Conservation (phyloP, 2,113 vertebrate genomes). For the Acrocephalus kingi region DNA sequence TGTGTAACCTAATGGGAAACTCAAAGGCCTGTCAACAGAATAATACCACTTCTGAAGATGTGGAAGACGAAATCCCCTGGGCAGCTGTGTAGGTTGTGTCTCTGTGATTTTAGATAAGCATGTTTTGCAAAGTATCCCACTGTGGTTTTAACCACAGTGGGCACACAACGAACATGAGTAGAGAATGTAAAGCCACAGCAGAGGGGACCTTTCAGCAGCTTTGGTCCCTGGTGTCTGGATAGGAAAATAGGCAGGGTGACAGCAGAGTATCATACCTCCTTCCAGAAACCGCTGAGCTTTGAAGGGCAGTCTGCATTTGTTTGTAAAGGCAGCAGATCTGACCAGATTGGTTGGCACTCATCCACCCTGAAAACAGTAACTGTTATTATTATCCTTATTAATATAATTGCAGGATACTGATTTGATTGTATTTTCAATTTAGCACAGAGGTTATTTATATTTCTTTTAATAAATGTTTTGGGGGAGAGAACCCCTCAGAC, state of each 20-base stretch:
- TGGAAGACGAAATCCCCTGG: neutral
- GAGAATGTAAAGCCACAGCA: constrained; percentile 13
- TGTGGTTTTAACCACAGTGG: constrained; percentile 10
- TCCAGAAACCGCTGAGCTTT: neutral
- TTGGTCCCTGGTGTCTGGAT: neutral
- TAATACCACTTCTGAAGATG: constrained; percentile 11
- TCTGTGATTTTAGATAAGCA: neutral
- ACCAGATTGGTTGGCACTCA: neutral
- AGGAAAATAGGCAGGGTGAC: neutral
- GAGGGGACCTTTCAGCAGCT: neutral
- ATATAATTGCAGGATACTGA: neutral
- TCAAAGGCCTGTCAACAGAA: neutral
- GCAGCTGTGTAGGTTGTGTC: neutral
- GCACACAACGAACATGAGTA: neutral
- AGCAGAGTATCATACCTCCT: neutral
- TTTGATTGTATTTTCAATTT: neutral
- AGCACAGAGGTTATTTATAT: neutral
- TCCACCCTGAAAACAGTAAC: neutral
- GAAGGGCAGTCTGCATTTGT: neutral
- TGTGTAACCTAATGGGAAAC: neutral
- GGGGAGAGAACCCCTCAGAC: neutral
- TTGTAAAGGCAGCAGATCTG: neutral
- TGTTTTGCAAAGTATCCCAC: neutral
- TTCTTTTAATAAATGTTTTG: neutral
- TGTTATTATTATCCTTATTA: neutral